phyloP scores from a whole-genome alignment of 2,797 vertebrate genomes.

The Dendrocincla fuliginosa region DNA sequence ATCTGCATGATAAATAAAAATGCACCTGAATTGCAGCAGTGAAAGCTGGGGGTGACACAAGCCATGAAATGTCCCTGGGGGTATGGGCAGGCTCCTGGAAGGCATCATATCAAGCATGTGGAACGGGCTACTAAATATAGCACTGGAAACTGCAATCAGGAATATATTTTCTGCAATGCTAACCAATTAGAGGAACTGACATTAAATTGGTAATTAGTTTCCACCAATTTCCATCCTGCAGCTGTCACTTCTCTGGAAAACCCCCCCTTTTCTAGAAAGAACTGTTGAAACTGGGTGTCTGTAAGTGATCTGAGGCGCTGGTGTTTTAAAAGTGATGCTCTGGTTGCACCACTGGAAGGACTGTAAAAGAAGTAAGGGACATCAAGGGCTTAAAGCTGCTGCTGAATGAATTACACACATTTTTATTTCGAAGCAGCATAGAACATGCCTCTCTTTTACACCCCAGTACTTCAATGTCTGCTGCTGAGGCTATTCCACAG shows the following conservation, averaged over 20 bases:
- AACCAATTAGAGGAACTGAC: neutral
- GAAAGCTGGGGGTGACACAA: neutral
- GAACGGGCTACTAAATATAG: neutral
- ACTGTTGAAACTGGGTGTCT: neutral
- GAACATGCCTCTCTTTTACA: neutral
- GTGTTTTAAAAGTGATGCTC: accelerated
- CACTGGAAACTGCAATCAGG: neutral
- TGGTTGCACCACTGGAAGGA: neutral
- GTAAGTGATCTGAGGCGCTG: neutral
- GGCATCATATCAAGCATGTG: accelerated
- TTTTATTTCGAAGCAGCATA: neutral
- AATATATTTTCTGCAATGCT: neutral
- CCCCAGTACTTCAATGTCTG: accelerated
- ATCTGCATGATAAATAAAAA: neutral
- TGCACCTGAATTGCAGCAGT: neutral
- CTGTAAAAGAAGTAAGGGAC: neutral
- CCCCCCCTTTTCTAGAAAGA: neutral
- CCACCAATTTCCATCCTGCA: neutral
- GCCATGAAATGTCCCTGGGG: neutral
- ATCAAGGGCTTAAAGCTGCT: neutral
- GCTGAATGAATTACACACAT: neutral
- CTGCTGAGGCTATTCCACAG: neutral
- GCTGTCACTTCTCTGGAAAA: neutral
- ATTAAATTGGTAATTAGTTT: neutral
- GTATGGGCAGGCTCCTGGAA: neutral